Percentiles rank a stretch among this genome's conserved stretches.
Conservation (phyloP, 1,140 invertebrate species). For the Coenobita brevimanus region DNA sequence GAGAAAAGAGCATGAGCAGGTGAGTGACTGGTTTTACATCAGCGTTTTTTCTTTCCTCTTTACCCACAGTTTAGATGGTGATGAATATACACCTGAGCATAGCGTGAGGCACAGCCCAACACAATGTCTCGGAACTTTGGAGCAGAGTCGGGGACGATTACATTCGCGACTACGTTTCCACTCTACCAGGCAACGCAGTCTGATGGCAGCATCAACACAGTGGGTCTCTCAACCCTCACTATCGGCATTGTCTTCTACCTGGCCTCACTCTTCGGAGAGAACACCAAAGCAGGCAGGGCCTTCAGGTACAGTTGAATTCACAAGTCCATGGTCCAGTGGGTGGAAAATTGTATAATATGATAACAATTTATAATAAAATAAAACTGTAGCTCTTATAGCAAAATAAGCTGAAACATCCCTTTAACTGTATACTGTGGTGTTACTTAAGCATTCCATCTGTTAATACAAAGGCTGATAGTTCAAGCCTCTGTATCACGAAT, state of each 20-base stretch:
- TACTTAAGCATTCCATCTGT: too few relatives aligned
- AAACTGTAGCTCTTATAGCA: too few relatives aligned
- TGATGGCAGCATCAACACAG: neutral
- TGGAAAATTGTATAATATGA: too few relatives aligned
- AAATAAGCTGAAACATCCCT: too few relatives aligned
- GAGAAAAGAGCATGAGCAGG: neutral
- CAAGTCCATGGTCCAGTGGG: too few relatives aligned
- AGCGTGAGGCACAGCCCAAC: neutral
- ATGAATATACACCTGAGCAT: neutral
- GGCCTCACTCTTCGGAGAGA: slow-evolving; percentile 15
- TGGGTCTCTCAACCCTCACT: slow-evolving; percentile 14
- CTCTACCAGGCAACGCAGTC: slow-evolving; percentile 9
- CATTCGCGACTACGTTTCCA: neutral
- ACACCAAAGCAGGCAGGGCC: neutral
- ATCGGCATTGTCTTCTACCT: slow-evolving; percentile 34
- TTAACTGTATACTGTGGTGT: too few relatives aligned
- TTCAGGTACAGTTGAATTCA: too few relatives aligned
- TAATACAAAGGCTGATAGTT: too few relatives aligned
- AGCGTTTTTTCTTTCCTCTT: neutral
- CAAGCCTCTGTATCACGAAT: too few relatives aligned
- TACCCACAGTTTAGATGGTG: neutral
- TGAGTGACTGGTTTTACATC: neutral
- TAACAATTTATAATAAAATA: too few relatives aligned
- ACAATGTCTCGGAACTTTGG: slow-evolving; percentile 15
- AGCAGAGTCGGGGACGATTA: neutral